A percentile compares a stretch with the other conserved stretches of the same genome.
phyloP scores from a whole-genome alignment of 1,140 invertebrate genomes.

The Chelonus insularis region DNA sequence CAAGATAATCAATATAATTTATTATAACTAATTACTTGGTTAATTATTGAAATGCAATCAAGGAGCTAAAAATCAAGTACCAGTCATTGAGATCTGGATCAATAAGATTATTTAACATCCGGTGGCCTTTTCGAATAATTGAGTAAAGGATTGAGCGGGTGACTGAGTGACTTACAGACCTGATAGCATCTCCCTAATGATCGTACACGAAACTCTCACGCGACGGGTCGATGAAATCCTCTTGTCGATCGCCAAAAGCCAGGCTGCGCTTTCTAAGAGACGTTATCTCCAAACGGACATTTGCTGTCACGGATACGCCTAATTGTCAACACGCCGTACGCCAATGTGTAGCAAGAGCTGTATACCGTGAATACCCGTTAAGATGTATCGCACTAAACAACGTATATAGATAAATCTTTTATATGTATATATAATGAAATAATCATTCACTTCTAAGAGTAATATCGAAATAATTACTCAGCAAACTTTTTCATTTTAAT shows the following conservation, averaged over 20 bases:
- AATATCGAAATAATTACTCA: neutral
- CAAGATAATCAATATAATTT: too few relatives aligned
- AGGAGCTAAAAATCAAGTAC: too few relatives aligned
- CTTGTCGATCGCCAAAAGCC: constrained; percentile 16
- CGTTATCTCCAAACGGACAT: constrained; percentile 23
- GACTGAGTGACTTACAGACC: constrained; percentile 51
- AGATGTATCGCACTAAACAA: neutral
- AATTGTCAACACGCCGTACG: constrained; percentile 50
- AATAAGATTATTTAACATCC: constrained; percentile 4
- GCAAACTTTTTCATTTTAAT: neutral
- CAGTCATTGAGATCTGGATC: neutral
- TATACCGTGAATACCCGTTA: too few relatives aligned
- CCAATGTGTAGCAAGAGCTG: constrained; percentile 12
- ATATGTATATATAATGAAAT: too few relatives aligned
- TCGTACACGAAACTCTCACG: constrained; percentile 52
- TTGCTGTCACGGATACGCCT: constrained; percentile 34
- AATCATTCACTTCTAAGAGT: too few relatives aligned
- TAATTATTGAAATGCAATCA: too few relatives aligned
- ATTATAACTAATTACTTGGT: too few relatives aligned
- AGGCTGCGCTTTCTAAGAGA: constrained; percentile 2
- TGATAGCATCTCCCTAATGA: constrained; percentile 56
- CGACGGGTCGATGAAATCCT: constrained; percentile 22
- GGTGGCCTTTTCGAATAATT: constrained; percentile 39
- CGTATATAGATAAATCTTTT: neutral
- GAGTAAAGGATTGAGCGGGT: constrained; percentile 39